These are phyloP conservation scores for Danio kyathit DNA, from an alignment of 2,797 vertebrate genomes.

Conservation along the genomic window DNA sequence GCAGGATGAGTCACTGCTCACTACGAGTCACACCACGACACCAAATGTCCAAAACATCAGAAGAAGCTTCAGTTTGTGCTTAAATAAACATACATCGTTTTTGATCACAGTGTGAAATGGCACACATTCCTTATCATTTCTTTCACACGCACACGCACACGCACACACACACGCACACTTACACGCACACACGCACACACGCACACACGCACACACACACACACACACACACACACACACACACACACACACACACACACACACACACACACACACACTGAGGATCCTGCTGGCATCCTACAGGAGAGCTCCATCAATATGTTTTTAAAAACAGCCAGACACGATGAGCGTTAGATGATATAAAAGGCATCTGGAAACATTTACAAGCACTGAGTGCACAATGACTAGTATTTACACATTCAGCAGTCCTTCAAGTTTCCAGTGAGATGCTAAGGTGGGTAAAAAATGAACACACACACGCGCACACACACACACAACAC, in stretches of 20 bases:
- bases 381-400: slow-evolving; percentile 94
- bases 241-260: not conserved
- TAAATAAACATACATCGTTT: slow-evolving; percentile 6
- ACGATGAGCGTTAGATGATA: slow-evolving; percentile 66
- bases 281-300: slow-evolving; percentile 50
- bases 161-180: not conserved
- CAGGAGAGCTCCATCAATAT: slow-evolving; percentile 45
- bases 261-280: not conserved
- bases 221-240: not conserved
- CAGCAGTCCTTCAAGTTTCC: slow-evolving; percentile 99
- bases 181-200: too few species aligned
- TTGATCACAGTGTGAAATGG: slow-evolving; percentile 32
- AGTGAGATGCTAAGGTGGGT: slow-evolving; percentile 59
- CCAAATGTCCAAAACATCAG: slow-evolving; percentile 23
- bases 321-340: slow-evolving; percentile 41
- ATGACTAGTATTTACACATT: slow-evolving; percentile 95
- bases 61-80: not conserved
- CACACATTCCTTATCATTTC: not conserved
- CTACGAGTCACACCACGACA: slow-evolving; percentile 31
- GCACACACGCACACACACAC: not conserved
- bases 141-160: too few species aligned
- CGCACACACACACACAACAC: not conserved
- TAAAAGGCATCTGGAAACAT: slow-evolving; percentile 85
- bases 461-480: slow-evolving; percentile 15
- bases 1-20: slow-evolving; percentile 34